phyloP scores from a whole-genome alignment of 1,140 invertebrate genomes.

The Pseudomyrmex flavicornis region DNA sequence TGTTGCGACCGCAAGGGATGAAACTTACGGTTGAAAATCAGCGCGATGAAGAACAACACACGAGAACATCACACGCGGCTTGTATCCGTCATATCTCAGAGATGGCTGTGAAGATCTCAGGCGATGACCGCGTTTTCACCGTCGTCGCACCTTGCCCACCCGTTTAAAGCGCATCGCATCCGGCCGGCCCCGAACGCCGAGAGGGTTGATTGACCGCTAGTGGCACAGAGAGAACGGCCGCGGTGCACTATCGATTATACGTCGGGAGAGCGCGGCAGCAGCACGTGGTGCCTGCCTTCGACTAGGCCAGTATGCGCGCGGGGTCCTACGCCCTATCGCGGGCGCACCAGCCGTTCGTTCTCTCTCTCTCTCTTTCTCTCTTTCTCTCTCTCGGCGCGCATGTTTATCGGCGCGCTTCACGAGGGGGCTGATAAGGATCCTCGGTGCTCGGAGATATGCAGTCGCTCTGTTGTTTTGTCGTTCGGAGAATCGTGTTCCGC shows the following conservation, averaged over 20 bases:
- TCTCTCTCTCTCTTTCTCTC: too few relatives aligned
- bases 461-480: too few relatives aligned
- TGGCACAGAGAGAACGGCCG: constrained; percentile 73
- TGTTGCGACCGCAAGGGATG: too few relatives aligned
- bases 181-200: constrained; percentile 79
- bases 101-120: not conserved
- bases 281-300: constrained; percentile 82
- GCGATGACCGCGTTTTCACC: constrained; percentile 34
- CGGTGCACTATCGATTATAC: constrained; percentile 84
- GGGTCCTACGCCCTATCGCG: constrained; percentile 42
- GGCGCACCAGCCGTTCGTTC: constrained; percentile 22
- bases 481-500: not conserved
- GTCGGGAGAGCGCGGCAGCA: constrained; percentile 61
- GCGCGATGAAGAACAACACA: not conserved
- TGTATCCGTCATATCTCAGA: not conserved
- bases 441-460: not conserved
- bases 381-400: constrained; percentile 8
- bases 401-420: constrained; percentile 44
- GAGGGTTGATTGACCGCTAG: constrained; percentile 83
- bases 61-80: not conserved
- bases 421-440: constrained; percentile 42
- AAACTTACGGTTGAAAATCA: too few relatives aligned
- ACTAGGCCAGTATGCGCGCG: constrained; percentile 55
- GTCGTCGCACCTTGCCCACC: constrained; percentile 64
- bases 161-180: constrained; percentile 69